phyloP scores from a whole-genome alignment of 2,113 vertebrate genomes.

The Plestiodon gilberti region DNA sequence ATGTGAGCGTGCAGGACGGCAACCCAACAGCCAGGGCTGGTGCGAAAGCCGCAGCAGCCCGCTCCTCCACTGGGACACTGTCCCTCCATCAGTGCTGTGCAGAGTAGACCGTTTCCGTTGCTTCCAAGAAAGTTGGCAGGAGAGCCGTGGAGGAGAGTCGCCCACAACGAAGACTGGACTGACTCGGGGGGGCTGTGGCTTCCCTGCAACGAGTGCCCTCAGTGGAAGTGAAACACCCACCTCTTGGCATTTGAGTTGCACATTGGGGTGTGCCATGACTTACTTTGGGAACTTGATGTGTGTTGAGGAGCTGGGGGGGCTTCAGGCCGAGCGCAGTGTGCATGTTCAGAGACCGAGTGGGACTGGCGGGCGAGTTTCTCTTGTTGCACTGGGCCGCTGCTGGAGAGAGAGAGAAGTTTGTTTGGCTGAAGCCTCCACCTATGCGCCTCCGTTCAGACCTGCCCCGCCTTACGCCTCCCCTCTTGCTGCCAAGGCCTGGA shows the following conservation, averaged over 20 bases:
- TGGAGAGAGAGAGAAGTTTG: background rate
- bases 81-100: background rate
- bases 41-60: background rate
- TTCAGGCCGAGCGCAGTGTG: constrained; percentile 82
- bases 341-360: accelerated
- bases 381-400: background rate
- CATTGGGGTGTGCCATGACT: constrained; percentile 39
- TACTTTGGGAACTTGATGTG: constrained; percentile 92
- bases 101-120: too few relatives aligned
- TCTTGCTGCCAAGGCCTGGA: background rate
- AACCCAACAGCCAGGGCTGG: background rate
- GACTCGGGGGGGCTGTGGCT: background rate
- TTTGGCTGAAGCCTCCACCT: accelerated
- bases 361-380: too few relatives aligned
- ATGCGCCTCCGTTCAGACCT: background rate
- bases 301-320: constrained; percentile 82
- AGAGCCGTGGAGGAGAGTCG: too few relatives aligned
- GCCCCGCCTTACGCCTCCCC: constrained; percentile 1
- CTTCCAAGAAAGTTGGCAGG: background rate
- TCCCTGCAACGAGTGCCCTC: too few relatives aligned
- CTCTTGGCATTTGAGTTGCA: background rate
- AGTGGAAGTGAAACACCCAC: background rate
- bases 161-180: too few relatives aligned
- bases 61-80: background rate
- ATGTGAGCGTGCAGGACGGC: too few relatives aligned